Evolutionary conservation across 2,113 vertebrate species (phyloP).

Genomic region (Takifugu bimaculatus): DNA sequence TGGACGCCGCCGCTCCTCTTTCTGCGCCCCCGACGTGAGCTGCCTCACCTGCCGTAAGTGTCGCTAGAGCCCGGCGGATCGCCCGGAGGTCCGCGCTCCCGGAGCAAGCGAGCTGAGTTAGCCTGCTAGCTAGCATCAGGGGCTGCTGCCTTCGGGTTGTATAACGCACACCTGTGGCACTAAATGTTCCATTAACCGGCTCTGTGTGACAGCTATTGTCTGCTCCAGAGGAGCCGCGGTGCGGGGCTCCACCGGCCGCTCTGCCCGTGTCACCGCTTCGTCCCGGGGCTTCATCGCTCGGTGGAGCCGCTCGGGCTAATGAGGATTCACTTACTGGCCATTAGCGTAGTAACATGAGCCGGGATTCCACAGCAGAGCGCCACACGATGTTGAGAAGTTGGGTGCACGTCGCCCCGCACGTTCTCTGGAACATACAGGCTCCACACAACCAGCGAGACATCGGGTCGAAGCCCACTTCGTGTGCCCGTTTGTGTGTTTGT

Average conservation of each 20-base stretch:
- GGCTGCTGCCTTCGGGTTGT: conserved; percentile 51
- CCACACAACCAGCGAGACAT: background rate
- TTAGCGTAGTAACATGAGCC: conserved; percentile 4
- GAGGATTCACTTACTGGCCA: conserved; percentile 34
- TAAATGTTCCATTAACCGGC: conserved; percentile 23
- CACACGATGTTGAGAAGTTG: background rate
- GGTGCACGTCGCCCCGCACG: conserved; percentile 8
- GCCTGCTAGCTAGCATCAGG: conserved; percentile 54
- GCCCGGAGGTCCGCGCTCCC: conserved; percentile 28
- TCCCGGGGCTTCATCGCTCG: conserved; percentile 15
- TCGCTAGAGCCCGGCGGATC: conserved; percentile 16
- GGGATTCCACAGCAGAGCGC: background rate
- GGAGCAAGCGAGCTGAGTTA: conserved; percentile 60
- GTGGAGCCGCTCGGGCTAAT: conserved; percentile 29
- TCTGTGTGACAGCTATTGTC: background rate
- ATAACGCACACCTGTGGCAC: conserved; percentile 69
- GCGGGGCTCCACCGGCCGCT: background rate
- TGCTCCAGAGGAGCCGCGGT: background rate
- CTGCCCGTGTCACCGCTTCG: conserved; percentile 14
- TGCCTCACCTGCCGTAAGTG: background rate
- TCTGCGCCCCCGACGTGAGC: background rate
- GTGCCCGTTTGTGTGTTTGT: too few species aligned
- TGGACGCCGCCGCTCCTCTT: conserved; percentile 3
- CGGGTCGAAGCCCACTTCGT: background rate
- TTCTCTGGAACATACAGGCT: too few species aligned